Conservation (phyloP, 2,113 vertebrate genomes). For the Silurus asotus region DNA sequence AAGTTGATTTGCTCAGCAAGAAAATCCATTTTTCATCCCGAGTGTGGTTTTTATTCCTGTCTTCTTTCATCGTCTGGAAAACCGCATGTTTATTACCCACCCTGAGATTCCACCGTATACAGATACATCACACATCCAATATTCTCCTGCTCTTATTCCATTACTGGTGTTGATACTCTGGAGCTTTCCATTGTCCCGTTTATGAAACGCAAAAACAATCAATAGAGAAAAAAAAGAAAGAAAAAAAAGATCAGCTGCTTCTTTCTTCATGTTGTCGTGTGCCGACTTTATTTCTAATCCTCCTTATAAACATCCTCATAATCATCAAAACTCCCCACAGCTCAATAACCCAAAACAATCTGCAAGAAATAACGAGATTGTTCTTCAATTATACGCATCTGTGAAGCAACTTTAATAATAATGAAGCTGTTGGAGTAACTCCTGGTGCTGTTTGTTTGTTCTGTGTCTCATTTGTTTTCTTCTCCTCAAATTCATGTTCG, state of each 20-base stretch:
- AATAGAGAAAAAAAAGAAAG: not conserved
- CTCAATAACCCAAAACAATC: too few relatives aligned
- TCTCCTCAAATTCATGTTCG: too few relatives aligned
- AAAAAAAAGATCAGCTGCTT: not conserved
- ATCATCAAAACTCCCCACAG: too few relatives aligned
- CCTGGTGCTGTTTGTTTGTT: too few relatives aligned
- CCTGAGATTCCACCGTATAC: not conserved
- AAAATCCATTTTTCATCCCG: constrained; percentile 28
- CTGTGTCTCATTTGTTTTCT: too few relatives aligned
- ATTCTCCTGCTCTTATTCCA: not conserved
- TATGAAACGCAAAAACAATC: not conserved
- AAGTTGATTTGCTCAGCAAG: not conserved
- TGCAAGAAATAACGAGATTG: too few relatives aligned
- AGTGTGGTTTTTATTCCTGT: not conserved
- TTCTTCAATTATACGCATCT: too few relatives aligned
- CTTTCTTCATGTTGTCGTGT: not conserved
- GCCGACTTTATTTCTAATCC: not conserved
- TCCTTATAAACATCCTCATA: too few relatives aligned
- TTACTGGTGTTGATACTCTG: not conserved
- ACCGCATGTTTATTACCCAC: not conserved
- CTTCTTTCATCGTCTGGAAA: not conserved
- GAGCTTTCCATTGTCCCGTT: not conserved
- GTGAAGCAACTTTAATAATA: too few relatives aligned
- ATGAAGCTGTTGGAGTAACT: too few relatives aligned
- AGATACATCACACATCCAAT: not conserved